Conservation (phyloP, 2,113 vertebrate species). For the Otis tarda region DNA sequence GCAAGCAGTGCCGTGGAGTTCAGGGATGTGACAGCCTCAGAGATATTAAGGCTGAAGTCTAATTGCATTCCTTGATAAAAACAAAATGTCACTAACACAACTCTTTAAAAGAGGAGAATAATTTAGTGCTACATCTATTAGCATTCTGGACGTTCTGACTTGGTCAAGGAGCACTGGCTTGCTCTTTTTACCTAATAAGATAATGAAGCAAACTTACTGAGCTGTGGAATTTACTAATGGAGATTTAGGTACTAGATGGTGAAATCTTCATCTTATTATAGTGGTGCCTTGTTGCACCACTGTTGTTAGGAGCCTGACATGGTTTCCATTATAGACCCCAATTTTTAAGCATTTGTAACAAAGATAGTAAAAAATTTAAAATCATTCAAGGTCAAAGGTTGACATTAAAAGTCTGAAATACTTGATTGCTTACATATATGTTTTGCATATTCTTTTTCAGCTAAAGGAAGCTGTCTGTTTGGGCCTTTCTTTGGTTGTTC, state of each 20-base stretch:
- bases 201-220: conserved; percentile 90
- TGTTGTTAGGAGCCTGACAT: conserved; percentile 69
- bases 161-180: conserved; percentile 85
- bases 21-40: conserved; percentile 95
- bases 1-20: conserved; percentile 89
- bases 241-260: conserved; percentile 87
- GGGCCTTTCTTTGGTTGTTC: conserved; percentile 36
- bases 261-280: conserved; percentile 86
- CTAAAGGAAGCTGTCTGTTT: conserved; percentile 2
- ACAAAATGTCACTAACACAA: conserved; percentile 96
- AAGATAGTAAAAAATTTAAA: conserved; percentile 54
- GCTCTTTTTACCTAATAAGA: conserved; percentile 90
- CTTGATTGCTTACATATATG: conserved; percentile 49
- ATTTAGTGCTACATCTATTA: conserved; percentile 89
- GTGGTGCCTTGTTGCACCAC: conserved; percentile 68
- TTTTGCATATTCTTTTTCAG: conserved; percentile 29
- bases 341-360: conserved; percentile 69
- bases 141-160: conserved; percentile 84
- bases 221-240: conserved; percentile 89
- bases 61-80: conserved; percentile 99
- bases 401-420: conserved; percentile 41
- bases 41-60: conserved; percentile 99
- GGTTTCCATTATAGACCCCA: conserved; percentile 52
- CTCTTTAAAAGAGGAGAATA: conserved; percentile 92
- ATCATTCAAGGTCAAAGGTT: conserved; percentile 51